These are phyloP conservation scores for Pterostichus madidus DNA, from an alignment of 2,888 invertebrate genomes.

Conservation along the genomic window DNA sequence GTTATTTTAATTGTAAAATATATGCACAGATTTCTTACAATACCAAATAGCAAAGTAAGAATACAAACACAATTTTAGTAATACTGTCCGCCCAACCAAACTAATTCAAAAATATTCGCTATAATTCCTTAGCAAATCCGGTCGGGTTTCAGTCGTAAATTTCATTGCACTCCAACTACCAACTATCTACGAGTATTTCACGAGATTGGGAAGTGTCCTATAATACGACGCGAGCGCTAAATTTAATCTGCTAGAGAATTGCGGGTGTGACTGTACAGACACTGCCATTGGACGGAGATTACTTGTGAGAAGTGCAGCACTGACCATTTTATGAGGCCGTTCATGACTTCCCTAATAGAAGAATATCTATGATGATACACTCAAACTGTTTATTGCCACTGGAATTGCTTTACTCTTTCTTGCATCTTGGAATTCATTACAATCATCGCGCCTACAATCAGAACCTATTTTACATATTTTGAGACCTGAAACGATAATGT, in stretches of 20 bases:
- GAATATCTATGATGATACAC: no score
- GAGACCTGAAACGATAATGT: no score
- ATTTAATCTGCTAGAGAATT: slow-evolving; percentile 25
- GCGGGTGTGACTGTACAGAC: background rate
- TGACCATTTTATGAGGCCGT: slow-evolving; percentile 24
- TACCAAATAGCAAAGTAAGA: background rate
- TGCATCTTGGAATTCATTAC: no score
- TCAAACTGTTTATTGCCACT: no score
- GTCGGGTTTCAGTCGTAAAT: background rate
- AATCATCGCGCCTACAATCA: no score
- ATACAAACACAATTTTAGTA: background rate
- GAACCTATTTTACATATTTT: no score
- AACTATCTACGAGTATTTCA: slow-evolving; percentile 10
- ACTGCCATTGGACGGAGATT: background rate
- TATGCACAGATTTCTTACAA: background rate
- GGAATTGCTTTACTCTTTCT: no score
- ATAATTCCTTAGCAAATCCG: background rate
- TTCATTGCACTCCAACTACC: background rate
- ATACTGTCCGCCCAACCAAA: background rate
- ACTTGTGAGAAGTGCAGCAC: background rate
- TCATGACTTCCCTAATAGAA: background rate
- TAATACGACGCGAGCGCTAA: background rate
- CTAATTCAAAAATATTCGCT: slow-evolving; percentile 15
- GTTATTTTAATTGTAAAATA: background rate
- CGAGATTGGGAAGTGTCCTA: slow-evolving; percentile 18